These are phyloP conservation scores for Sinodicranocentrus sp. DNA, from an alignment of 2,888 invertebrate species.

Conservation along the genomic window DNA sequence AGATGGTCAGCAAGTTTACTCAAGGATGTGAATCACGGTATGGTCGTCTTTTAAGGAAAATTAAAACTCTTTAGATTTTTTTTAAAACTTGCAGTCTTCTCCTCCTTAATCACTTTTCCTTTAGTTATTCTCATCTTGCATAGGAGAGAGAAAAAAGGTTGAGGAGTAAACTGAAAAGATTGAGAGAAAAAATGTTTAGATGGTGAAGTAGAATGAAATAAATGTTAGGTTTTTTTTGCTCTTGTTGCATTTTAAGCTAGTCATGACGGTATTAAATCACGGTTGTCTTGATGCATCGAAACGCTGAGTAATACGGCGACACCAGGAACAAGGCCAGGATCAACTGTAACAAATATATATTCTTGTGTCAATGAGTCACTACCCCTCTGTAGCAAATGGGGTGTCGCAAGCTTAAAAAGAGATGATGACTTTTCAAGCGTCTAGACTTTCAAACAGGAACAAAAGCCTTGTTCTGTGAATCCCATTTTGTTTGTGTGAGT, in stretches of 20 bases:
- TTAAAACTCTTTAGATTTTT: background rate
- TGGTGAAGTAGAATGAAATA: too few species aligned
- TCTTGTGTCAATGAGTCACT: conserved; percentile 58
- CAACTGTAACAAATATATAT: too few species aligned
- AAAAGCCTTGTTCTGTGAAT: conserved; percentile 19
- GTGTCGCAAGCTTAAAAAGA: too few species aligned
- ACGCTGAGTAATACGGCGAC: background rate
- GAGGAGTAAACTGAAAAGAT: too few species aligned
- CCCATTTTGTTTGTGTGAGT: conserved; percentile 22
- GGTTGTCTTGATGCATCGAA: conserved; percentile 48
- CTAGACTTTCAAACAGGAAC: too few species aligned
- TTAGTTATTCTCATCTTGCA: background rate
- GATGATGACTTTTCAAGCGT: too few species aligned
- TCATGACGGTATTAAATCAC: conserved; percentile 69
- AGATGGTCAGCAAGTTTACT: too few species aligned
- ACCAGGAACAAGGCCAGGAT: too few species aligned
- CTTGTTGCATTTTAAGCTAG: conserved; percentile 57
- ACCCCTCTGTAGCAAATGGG: too few species aligned
- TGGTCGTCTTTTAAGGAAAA: too few species aligned
- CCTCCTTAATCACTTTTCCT: conserved; percentile 47
- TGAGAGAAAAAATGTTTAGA: conserved; percentile 40
- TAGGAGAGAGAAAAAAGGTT: background rate
- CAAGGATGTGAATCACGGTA: too few species aligned
- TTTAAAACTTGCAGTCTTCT: background rate
- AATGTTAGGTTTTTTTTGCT: conserved; percentile 48